Conservation (phyloP, 2,113 vertebrate species). For the Panthera uncia region DNA sequence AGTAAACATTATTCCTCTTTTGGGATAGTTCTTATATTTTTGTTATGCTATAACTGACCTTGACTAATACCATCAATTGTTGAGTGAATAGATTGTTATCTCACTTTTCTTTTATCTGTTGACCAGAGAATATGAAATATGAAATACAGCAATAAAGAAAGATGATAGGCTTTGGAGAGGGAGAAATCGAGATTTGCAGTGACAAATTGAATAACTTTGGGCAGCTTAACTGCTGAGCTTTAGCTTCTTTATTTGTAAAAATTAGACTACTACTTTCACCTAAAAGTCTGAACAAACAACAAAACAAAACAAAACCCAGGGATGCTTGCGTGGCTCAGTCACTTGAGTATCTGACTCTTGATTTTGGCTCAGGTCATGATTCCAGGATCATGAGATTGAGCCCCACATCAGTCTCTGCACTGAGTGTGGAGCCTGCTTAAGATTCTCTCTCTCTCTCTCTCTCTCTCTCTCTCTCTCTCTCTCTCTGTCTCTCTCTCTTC, state of each 20-base stretch:
- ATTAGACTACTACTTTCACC: not conserved
- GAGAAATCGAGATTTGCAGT: not conserved
- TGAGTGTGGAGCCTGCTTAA: no score
- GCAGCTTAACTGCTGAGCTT: conserved; percentile 12
- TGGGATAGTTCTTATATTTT: not conserved
- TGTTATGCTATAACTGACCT: not conserved
- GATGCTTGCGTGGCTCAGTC: no score
- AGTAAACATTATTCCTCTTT: not conserved
- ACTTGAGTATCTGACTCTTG: no score
- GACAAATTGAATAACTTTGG: conserved; percentile 1
- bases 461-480: no score
- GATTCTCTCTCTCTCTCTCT: no score
- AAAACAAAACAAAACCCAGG: no score
- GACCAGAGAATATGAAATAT: not conserved
- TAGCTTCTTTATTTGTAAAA: conserved; percentile 11
- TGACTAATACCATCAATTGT: not conserved
- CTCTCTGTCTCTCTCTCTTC: no score
- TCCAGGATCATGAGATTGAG: no score
- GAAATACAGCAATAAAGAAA: not conserved
- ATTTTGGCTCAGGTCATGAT: no score
- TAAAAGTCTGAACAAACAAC: not conserved
- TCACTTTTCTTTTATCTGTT: not conserved
- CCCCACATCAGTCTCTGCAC: no score
- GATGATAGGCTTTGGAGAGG: not conserved
- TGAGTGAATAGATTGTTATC: not conserved